Base-by-base conservation (phyloP, 2,113 vertebrate genomes). In the Prochilodus magdalenae region DNA sequence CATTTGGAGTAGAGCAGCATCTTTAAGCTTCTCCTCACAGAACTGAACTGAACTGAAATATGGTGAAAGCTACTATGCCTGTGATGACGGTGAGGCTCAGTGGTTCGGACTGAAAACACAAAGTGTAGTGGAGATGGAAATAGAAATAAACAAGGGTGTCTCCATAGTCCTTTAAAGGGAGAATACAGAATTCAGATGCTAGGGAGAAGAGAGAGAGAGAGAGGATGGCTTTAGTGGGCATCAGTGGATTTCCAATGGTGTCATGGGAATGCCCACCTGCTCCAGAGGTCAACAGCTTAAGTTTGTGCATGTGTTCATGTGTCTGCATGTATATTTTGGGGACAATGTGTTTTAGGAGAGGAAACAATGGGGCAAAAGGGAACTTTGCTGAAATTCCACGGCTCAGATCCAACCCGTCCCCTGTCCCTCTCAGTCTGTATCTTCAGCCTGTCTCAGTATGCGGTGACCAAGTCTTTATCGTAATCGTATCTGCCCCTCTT, bases 381-480 rank as follows among this genome's bases (percentile, higher is more conserved):
- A 55, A 84, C 84, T 85, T 86, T 89, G 89, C 84, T 78, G 55
- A 83, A 87, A 87, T 86, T 89, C 87, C 87, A 89, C 87, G 89
- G 90, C 87, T 88, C 88, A 47, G 60, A 79, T 83, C 82, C 30
- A 88, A 85, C 90, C 88, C 80, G 47, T 40, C 60, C 81, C 83
- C 84, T 69, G 82, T 66, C 73, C 60, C 26, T 67, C 73, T 79
- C 72, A 87, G 88, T 89, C 84, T 87, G 80, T 85, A 84, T 84
- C 78, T 92, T 89, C 90, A 87, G 90, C 88, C 80, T 47, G 85
- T 87, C 84, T 98, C 97, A 99, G 95, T 97, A 99, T 84, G 97
- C 97, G 20, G 98, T 97, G 87, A 98, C 96, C 88, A 98, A 93
- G 91, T 96, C 98, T 90, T 99, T 98, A 91, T 96, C 96, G 0